These are phyloP conservation scores for Galbula dea DNA, from an alignment of 2,113 vertebrate species.

Conservation along the genomic window DNA sequence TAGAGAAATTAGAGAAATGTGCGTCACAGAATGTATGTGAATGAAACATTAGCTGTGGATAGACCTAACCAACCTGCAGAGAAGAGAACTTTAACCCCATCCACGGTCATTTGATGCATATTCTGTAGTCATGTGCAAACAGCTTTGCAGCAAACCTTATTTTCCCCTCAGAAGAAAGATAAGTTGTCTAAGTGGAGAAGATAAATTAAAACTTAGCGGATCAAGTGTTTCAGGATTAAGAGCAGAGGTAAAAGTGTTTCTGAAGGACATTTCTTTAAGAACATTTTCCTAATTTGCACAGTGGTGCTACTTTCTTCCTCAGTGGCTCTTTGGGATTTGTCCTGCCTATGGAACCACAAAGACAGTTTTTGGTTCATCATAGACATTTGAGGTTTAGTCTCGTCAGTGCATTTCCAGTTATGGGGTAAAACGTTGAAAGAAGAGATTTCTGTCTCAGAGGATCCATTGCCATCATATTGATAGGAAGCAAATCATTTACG, in stretches of 20 bases:
- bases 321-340: conserved; percentile 1
- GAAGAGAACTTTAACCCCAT: conserved; percentile 1
- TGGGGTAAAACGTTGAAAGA: not conserved
- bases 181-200: not conserved
- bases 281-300: conserved; percentile 47
- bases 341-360: not conserved
- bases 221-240: not conserved
- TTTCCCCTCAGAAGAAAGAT: conserved; percentile 1
- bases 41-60: conserved; percentile 20
- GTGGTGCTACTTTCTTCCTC: conserved; percentile 64
- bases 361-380: not conserved
- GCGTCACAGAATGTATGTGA: conserved; percentile 25
- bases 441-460: not conserved
- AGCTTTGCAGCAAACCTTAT: not conserved
- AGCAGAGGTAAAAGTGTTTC: not conserved
- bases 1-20: conserved; percentile 40
- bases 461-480: not conserved
- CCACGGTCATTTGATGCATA: not conserved
- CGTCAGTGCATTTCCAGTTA: not conserved
- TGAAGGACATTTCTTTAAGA: not conserved
- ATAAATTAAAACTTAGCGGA: not conserved
- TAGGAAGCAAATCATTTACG: not conserved
- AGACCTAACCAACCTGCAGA: conserved; percentile 22
- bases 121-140: conserved; percentile 2
- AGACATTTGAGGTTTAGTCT: not conserved